Base-by-base conservation (phyloP, 64 coral and sea anemone genomes). In the Hydrozoanthus tunicans region DNA sequence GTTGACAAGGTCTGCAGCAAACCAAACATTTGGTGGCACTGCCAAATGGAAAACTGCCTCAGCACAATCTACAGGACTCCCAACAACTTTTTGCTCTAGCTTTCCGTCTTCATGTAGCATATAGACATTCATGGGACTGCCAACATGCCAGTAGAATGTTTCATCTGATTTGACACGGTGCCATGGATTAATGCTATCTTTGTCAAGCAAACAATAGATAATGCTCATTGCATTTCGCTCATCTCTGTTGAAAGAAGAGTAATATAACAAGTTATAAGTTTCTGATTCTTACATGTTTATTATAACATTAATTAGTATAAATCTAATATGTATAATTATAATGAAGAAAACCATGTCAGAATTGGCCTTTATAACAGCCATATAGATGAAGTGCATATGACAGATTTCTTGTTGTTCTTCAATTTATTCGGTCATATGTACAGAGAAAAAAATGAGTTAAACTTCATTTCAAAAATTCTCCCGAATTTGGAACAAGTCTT, bases 141-240 rank as follows among this genome's bases (percentile, higher is more conserved):
- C 96, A 59, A 53, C 68, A 55, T 98, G 96, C 32, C 93, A 90
- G 61, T 93, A 98, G 67, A 95, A 98, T 5, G 93, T 95, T 32
- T 98, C 96, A 26, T 95, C 96, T 0, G 96, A 98, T 58, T 91
- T 93, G 43, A 95, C 73, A 82, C 90, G 92, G 60, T 94, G 93
- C 96, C 96, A 98, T 5, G 81, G 81, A 20, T 92, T 90, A 6
- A 91, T 77, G 25, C 91, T 89, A 12, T 79, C 56, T 55, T 93
- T 82, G 9, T 86, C 57, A 15, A 94, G 62, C 14, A 98, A 79
- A 7, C 92, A 65, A 58, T 98, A 98, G 56, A 98, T 98, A 1
- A 73, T 92, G 3, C 91, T 95, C 62, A 83, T 89, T 7, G 96
- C 96, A 64, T 90, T 80, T 85, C 96, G 82, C 14, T 92, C 81